Base-by-base conservation (phyloP, 2,888 invertebrate genomes). In the Tetranychus piercei region DNA sequence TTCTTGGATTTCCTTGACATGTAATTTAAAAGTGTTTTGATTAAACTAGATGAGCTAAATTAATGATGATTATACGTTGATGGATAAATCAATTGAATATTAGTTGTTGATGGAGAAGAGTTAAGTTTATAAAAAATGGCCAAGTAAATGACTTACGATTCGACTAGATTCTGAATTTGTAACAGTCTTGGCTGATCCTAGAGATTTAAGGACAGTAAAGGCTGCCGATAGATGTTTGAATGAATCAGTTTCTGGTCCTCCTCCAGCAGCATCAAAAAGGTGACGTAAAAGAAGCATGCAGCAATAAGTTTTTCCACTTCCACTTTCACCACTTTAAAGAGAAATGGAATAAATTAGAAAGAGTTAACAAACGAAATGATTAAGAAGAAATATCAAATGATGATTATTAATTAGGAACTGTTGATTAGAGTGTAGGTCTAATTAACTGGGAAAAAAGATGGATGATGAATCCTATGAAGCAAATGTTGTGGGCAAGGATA, bases 211-310 rank as follows among this genome's bases (percentile, higher is more conserved):
- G 77, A 94, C 94, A 77, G 94, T 94, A 84, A 95, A 92, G 73
- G 94, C 93, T 74, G 95, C 94, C 18, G 92, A 92, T 79, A 94
- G 87, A 84, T 94, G 94, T 84, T 94, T 94, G 84, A 93, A 95
- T 71, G 94, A 92, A 84, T 94, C 94, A 34, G 94, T 94, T 85
- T 94, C 93, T 5, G 91, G 90, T 73, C 94, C 94, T 80, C 94
- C 94, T 77, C 94, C 94, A 75, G 93, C 94, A 78, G 92, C 90
- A 82, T 93, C 92, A 84, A 94, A 94, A 81, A 95, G 85, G 82
- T 94, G 91, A 80, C 93, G 87, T 80, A 95, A 85, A 80, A 94
- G 85, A 81, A 92, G 85, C 92, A 93, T 92, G 23, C 92, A 92
- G 77, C 92, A 90, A 83, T 92, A 90, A 75, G 94, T 94, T 85